Evolutionary conservation across 1,140 invertebrate genomes (phyloP), one percentile per base, ranked within the genome.

Genomic region (Sarcophaga peregrina): DNA sequence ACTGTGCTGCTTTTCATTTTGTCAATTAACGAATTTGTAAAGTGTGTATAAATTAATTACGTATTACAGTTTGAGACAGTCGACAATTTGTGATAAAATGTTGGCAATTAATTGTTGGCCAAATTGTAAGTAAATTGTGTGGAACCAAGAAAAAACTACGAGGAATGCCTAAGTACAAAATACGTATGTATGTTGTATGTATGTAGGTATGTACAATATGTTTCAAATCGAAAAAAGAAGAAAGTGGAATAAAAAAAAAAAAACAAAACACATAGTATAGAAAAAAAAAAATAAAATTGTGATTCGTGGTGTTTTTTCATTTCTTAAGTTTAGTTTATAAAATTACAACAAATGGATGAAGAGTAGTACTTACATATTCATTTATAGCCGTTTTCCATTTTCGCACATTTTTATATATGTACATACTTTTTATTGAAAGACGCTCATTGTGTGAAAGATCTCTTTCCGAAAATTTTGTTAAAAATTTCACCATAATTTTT

Each of bases 81-180:
- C 75, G 25, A 78, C 47, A 78, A 78, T 52, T 78, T 78, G 75
- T 20, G 47, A 78, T 17, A 50, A 78, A 78, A 78, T 78, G 75
- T 78, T 52, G 7, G 75, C 75, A 50, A 78, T 78, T 78, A 78
- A 78, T 78, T 78, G 47, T 78, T 48, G 47, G 75, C 75, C n/a
- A 78, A 37, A 78, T 52, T 78, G 50, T 50, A 78, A 78, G 75
- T 52, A 50, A 78, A 78, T 78, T 52, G 47, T 78, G 47, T 20
- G 75, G n/a, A 78, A 50, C 75, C n/a, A 25, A 20, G 47, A 15
- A 52, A 20, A 46, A 48, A 37, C 1, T 37, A 37, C 25, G 25
- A 78, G 48, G 62, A 68, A 25, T 78, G 47, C 47, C 11, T 25
- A 20, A 54, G 52, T 54, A 15, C 52, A 5, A 15, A 15, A 10